A percentile compares a stretch with the other conserved stretches of the same genome.
phyloP scores from a whole-genome alignment of 2,113 vertebrate genomes.

The Podarcis muralis region DNA sequence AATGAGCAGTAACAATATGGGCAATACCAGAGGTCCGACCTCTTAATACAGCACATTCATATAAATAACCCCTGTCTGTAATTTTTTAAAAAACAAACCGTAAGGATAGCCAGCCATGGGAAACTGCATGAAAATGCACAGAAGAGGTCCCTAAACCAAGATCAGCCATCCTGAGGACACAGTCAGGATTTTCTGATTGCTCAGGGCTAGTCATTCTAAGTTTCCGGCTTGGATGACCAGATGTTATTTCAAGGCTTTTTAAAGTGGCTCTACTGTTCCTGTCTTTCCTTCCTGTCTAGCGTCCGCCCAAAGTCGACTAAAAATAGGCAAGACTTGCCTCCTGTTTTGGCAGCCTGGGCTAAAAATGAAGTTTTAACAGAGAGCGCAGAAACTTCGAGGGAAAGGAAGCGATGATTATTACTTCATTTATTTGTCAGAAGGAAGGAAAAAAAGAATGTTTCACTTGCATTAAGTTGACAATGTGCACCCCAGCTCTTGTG shows the following conservation, averaged over 20 bases:
- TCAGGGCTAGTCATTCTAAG: neutral
- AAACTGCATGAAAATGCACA: neutral
- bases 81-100: neutral
- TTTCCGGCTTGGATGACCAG: conserved; percentile 13
- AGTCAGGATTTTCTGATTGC: conserved; percentile 13
- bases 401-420: neutral
- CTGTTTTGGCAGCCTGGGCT: conserved; percentile 9
- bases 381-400: neutral
- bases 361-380: conserved; percentile 14
- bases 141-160: neutral
- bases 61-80: neutral
- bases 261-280: neutral
- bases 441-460: neutral
- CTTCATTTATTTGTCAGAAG: neutral
- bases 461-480: neutral
- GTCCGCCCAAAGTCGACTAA: neutral
- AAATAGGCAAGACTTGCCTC: neutral
- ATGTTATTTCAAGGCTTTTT: conserved; percentile 22
- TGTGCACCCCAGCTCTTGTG: neutral
- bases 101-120: neutral
- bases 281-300: conserved; percentile 16
- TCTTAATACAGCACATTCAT: neutral
- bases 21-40: too few species aligned
- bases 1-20: neutral
- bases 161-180: neutral